Evolutionary conservation across 2,888 invertebrate genomes (phyloP), one percentile per base, ranked within the genome.

Genomic region (Trachelus iudaicus): DNA sequence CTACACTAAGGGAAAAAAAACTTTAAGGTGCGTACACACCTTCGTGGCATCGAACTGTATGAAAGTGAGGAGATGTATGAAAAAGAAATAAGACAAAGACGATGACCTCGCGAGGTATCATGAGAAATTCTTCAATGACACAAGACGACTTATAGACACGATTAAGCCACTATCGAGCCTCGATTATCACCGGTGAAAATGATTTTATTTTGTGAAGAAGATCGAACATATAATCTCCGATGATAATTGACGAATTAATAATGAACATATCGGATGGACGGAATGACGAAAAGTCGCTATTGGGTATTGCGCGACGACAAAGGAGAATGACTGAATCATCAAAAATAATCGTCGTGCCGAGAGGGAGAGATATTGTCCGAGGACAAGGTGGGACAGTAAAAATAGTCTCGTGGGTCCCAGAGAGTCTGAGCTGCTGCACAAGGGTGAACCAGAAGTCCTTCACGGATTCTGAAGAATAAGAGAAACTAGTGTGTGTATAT

Each of bases 301-400:
- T 23, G 23, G 56, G 23, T 56, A 23, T 56, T 9, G 56, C 56
- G 12, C 75, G 13, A 35, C 31, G 73, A 77, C 80, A 80, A 80
- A 81, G 76, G 74, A 80, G 80, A 71, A 56, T 78, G 81, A 82
- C 78, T 75, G 77, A 79, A 81, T 80, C 82, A 79, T 83, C 79
- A 69, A 69, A 84, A 84, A 84, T 84, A 84, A 84, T 83, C 77
- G 79, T 76, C 79, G 77, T 34, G 81, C 68, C 77, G 75, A 69
- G 35, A 79, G 77, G 75, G 73, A 33, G 73, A 81, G 79, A 79
- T 82, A 56, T 56, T 56, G 15, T 56, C 56, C 56, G 56, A 56
- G 56, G 23, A 56, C 56, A 56, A 56, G 56, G 56, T 56, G 23
- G 56, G 2, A 56, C 56, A 56, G 56, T 56, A 56, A 56, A 56